Evolutionary conservation across 2,888 invertebrate genomes (phyloP), one percentile per base, ranked within the genome.

Genomic region (Drosophila acutilabella): DNA sequence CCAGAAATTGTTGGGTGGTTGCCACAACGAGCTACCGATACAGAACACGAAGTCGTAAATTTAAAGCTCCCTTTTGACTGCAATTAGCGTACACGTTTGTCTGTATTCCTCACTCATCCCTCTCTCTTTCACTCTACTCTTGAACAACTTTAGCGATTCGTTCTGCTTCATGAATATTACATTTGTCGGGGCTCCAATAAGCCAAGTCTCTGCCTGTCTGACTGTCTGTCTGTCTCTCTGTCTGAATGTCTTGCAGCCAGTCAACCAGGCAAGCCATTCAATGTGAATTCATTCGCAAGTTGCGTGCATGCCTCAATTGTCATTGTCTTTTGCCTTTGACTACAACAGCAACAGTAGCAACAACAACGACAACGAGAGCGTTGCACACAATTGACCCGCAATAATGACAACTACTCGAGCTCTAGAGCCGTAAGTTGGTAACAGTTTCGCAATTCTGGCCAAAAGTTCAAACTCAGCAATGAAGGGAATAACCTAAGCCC

Each of bases 381-480:
- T 48, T 57, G 72, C 73, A 76, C 68, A 72, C 90, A 83, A 89
- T 90, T 89, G 88, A 89, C 82, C 89, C 89, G 80, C 87, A 81
- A 89, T 90, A 89, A 89, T 80, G 86, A 80, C 76, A 77, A 84
- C 73, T 73, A 70, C 80, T 79, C 59, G 44, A 75, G 61, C 44
- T 23, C 36, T 36, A 36, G 36, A 36, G 36, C 11, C 36, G 58
- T 18, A 44, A 18, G 38, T 14, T 52, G 50, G 47, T 47, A 58
- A 47, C 23, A 40, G 51, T 50, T 56, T 56, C 11, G 44, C 36
- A 36, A 50, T 40, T 20, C 45, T 18, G 47, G 51, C 53, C 58
- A 48, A 64, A 48, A 54, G 52, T 45, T 38, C 51, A 71, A 58
- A 42, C 42, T 57, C 57, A 61, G 58, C 58, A 58, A 44, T 53